These are phyloP conservation scores for Thamnophis elegans DNA, from an alignment of 2,797 vertebrate genomes.

Conservation along the genomic window DNA sequence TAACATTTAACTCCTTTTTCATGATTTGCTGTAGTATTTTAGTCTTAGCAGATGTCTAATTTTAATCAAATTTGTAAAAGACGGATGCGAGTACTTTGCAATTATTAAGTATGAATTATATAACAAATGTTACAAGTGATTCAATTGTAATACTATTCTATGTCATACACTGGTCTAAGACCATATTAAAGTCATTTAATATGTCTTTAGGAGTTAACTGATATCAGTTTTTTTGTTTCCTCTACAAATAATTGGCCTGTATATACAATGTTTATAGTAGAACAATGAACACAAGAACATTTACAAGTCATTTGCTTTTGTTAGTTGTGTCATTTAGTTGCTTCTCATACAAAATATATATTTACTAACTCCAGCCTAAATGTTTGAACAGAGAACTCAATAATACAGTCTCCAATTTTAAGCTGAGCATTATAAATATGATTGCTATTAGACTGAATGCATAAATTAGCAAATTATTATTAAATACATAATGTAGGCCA, in stretches of 20 bases:
- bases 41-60: background rate
- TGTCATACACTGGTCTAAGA: background rate
- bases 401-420: background rate
- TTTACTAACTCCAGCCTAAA: background rate
- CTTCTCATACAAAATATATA: constrained; percentile 49
- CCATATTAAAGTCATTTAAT: background rate
- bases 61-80: background rate
- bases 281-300: constrained; percentile 18
- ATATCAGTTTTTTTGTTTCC: background rate
- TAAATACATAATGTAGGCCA: background rate
- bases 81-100: background rate
- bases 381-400: background rate
- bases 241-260: background rate
- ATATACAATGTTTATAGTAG: background rate
- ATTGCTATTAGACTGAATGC: background rate
- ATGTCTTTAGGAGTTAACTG: background rate
- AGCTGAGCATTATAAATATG: background rate
- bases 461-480: background rate
- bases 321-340: constrained; percentile 36
- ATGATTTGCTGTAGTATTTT: background rate
- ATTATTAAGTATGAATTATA: background rate
- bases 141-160: background rate
- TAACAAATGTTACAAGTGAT: background rate
- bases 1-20: background rate
- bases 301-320: constrained; percentile 46